Evolutionary conservation across 2,888 invertebrate species (phyloP).

Genomic region (Cosmopolites sordidus): DNA sequence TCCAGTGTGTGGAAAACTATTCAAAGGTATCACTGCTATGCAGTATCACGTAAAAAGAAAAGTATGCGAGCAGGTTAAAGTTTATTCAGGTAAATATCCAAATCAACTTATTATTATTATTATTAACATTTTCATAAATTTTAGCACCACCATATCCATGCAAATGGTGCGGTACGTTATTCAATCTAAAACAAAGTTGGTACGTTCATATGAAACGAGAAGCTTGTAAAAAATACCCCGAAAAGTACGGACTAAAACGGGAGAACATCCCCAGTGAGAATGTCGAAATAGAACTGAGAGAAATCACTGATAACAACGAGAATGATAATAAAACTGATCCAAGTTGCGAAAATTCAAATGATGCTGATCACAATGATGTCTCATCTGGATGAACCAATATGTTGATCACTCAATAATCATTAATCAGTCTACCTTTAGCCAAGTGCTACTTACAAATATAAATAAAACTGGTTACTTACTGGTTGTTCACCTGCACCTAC

Average conservation of each 20-base stretch:
- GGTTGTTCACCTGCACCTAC: no score
- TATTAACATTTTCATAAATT: neutral
- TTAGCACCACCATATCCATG: conserved; percentile 20
- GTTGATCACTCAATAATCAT: no score
- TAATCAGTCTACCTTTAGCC: no score
- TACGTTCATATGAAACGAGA: conserved; percentile 20
- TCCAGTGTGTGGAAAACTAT: conserved; percentile 16
- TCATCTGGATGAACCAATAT: no score
- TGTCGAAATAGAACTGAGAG: no score
- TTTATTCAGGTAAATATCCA: conserved; percentile 7
- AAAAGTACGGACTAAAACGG: conserved; percentile 18
- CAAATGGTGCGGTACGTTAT: conserved; percentile 9
- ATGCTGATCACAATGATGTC: no score
- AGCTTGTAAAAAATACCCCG: conserved; percentile 19
- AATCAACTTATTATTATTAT: neutral
- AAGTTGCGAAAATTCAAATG: no score
- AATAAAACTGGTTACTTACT: no score
- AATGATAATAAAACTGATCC: no score
- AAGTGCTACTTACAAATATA: no score
- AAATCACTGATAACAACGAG: no score
- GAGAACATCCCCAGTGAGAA: no score
- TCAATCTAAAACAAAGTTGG: conserved; percentile 21
- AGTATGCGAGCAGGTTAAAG: conserved; percentile 22
- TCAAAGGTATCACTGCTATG: conserved; percentile 20
- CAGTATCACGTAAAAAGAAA: conserved; percentile 18